phyloP scores from a whole-genome alignment of 2,113 vertebrate genomes.

The Eurypyga helias region DNA sequence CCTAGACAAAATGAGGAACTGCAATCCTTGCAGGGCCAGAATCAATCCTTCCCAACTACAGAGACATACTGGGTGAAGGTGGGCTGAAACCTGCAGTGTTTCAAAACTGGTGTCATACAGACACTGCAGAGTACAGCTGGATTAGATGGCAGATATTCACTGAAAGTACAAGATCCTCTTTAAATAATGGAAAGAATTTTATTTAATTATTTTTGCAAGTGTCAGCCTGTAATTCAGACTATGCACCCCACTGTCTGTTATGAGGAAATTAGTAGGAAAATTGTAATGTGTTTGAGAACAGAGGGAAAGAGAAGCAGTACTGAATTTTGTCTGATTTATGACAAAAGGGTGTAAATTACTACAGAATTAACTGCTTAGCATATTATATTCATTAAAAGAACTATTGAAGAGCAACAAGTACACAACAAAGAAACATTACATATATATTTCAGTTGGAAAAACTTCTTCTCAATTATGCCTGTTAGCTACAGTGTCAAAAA shows the following conservation, averaged over 20 bases:
- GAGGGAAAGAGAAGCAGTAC: background rate
- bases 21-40: background rate
- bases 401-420: background rate
- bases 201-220: background rate
- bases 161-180: background rate
- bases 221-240: background rate
- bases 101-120: background rate
- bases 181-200: background rate
- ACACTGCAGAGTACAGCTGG: background rate
- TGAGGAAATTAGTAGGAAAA: background rate
- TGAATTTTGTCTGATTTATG: background rate
- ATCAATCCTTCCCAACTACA: background rate
- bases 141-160: background rate
- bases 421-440: background rate
- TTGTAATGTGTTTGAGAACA: background rate
- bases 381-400: slow-evolving; percentile 4
- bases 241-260: background rate
- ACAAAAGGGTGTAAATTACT: background rate
- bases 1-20: background rate
- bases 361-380: slow-evolving; percentile 5
- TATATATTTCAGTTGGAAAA: background rate
- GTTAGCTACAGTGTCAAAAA: background rate
- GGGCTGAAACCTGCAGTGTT: background rate
- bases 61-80: background rate
- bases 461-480: background rate